A percentile compares a stretch with the other conserved stretches of the same genome.
Evolutionary conservation across 2,888 invertebrate genomes (phyloP).

Genomic region (Neoascia interrupta): DNA sequence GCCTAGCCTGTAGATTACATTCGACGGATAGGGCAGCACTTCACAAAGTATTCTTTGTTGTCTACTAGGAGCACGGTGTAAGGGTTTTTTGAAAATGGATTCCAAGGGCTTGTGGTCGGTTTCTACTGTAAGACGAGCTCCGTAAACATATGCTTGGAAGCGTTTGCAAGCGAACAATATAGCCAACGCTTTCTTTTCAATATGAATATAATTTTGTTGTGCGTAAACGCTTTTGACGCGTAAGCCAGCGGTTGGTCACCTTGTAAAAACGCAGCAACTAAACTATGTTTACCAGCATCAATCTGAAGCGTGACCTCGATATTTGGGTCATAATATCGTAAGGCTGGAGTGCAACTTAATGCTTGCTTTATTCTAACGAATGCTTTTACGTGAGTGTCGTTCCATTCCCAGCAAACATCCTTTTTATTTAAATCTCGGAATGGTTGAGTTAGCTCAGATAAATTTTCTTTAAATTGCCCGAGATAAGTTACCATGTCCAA

Average conservation of each 20-base stretch:
- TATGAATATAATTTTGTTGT: conserved; percentile 66
- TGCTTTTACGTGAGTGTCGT: conserved; percentile 37
- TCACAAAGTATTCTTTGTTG: conserved; percentile 34
- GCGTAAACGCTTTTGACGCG: conserved; percentile 72
- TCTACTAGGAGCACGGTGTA: conserved; percentile 37
- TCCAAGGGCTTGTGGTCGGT: not conserved
- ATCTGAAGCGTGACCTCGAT: conserved; percentile 70
- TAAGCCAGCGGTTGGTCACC: conserved; percentile 74
- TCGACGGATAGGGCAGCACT: conserved; percentile 39
- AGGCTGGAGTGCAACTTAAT: conserved; percentile 69
- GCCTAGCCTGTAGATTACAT: conserved; percentile 55
- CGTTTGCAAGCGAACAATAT: conserved; percentile 36
- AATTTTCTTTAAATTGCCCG: not conserved
- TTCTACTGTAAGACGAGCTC: not conserved
- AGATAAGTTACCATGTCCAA: conserved; percentile 10
- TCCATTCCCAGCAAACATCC: conserved; percentile 18
- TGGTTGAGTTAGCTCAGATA: conserved; percentile 1
- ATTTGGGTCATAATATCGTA: conserved; percentile 72
- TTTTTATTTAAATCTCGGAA: conserved; percentile 1
- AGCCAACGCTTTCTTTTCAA: conserved; percentile 67
- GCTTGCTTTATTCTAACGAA: conserved; percentile 43
- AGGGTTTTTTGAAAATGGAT: no score
- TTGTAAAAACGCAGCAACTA: conserved; percentile 74
- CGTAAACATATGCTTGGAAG: conserved; percentile 11
- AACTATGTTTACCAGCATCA: conserved; percentile 54